Evolutionary conservation across 1,140 invertebrate species (phyloP).

Genomic region (Microplitis mediator): DNA sequence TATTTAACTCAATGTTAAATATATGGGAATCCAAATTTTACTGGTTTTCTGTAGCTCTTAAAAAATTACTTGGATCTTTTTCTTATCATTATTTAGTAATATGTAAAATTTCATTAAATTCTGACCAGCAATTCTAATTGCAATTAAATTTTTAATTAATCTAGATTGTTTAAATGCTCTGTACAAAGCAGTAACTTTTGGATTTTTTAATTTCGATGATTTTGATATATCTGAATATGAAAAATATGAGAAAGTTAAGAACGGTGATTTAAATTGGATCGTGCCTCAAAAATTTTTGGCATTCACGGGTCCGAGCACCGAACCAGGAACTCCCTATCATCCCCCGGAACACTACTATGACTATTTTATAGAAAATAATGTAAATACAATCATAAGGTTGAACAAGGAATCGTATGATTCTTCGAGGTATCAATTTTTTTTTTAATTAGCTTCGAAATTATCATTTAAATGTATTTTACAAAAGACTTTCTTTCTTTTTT

Average conservation of each 20-base stretch:
- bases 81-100: no score
- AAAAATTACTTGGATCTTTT: no score
- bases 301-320: slow-evolving; percentile 78
- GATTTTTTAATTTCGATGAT: slow-evolving; percentile 92
- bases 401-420: slow-evolving; percentile 80
- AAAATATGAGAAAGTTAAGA: slow-evolving; percentile 70
- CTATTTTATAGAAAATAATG: slow-evolving; percentile 78
- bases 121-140: background rate
- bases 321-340: slow-evolving; percentile 70
- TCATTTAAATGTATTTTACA: background rate
- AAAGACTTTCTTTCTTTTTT: background rate
- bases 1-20: no score
- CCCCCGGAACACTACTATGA: slow-evolving; percentile 79
- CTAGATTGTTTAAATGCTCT: slow-evolving; percentile 85
- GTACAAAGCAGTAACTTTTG: slow-evolving; percentile 80
- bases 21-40: no score
- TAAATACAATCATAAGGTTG: slow-evolving; percentile 75
- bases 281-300: slow-evolving; percentile 82
- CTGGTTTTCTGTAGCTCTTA: no score
- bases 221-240: slow-evolving; percentile 97
- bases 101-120: no score
- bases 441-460: background rate
- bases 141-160: slow-evolving; percentile 64
- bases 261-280: slow-evolving; percentile 86
- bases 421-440: slow-evolving; percentile 52